Evolutionary conservation across 23 tunicate genomes (phyloP), one percentile per base, ranked within the genome.

Genomic region (Halocynthia roretzi): DNA sequence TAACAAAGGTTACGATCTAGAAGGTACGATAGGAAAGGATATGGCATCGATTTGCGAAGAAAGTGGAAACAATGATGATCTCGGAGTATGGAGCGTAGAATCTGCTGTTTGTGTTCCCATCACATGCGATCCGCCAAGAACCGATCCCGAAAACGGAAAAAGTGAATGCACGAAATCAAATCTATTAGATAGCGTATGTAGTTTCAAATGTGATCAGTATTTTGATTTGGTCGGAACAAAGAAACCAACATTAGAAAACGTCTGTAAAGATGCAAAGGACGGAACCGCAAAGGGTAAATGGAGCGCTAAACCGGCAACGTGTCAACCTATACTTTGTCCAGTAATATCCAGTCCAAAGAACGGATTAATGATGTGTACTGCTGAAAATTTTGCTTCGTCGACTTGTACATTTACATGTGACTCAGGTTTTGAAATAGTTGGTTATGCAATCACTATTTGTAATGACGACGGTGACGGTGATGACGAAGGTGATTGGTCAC

Each of bases 111-210:
- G 78, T 49, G 56, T 23, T 50, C 67, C 66, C 31, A 62, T 86
- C 31, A 68, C 65, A 6, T 86, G 92, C 50, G 22, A 50, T 51
- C 92, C 92, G 31, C 83, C 82, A 31, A 80, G 64, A 19, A 51
- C 40, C 21, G 72, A 56, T 23, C 80, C 84, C 15, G 5, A 56
- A n/a, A 75, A 64, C 65, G 85, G 82, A 8, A 22, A 22, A 4
- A 74, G 81, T 10, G 53, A 19, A 8, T 86, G 92, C 78, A 56
- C 85, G 6, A 76, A 81, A 19, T 44, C 54, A 10, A 86, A 86
- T 57, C 50, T 18, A 23, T 15, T 20, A 54, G 77, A 72, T 44
- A 86, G 92, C 77, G 76, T 71, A 52, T 82, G 71, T 62, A 75
- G 68, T 8, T 76, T 83, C 20, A 7, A 51, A 15, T 77, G 81